Percentiles rank a stretch among this genome's conserved stretches.
Conservation (phyloP, 2,888 invertebrate genomes). For the Hybos culiciformis region DNA sequence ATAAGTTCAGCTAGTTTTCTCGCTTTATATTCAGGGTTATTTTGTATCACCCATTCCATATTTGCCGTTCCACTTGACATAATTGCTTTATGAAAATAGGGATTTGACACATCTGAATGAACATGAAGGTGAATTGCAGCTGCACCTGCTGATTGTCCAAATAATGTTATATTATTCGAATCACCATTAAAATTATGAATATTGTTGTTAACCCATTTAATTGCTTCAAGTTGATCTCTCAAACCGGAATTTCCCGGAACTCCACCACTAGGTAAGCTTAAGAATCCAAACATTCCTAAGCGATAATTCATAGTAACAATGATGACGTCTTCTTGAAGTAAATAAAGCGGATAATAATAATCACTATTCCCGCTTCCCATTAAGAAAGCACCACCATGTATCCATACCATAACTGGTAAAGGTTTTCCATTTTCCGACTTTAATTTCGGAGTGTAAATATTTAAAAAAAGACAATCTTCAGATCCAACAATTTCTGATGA, state of each 20-base stretch:
- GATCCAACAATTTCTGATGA: slow-evolving; percentile 21
- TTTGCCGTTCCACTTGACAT: slow-evolving; percentile 29
- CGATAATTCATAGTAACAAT: slow-evolving; percentile 33
- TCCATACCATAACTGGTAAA: slow-evolving; percentile 34
- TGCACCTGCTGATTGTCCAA: slow-evolving; percentile 33
- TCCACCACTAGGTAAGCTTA: slow-evolving; percentile 27
- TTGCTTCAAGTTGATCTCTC: slow-evolving; percentile 36
- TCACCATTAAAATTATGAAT: slow-evolving; percentile 37
- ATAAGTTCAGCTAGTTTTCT: slow-evolving; percentile 23
- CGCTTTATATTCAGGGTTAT: slow-evolving; percentile 19
- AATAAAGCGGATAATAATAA: slow-evolving; percentile 25
- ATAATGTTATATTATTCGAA: slow-evolving; percentile 29
- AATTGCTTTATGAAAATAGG: slow-evolving; percentile 30
- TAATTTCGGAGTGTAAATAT: slow-evolving; percentile 27
- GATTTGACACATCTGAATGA: slow-evolving; percentile 24
- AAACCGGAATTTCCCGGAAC: slow-evolving; percentile 31
- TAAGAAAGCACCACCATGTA: slow-evolving; percentile 32
- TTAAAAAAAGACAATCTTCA: slow-evolving; percentile 30
- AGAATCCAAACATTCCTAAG: slow-evolving; percentile 29
- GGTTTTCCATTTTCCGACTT: slow-evolving; percentile 19
- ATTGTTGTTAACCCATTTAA: slow-evolving; percentile 37
- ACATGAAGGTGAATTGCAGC: slow-evolving; percentile 27
- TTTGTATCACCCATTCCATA: slow-evolving; percentile 31
- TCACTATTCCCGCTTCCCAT: slow-evolving; percentile 28
- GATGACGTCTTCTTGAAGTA: slow-evolving; percentile 29